These are phyloP conservation scores for Hydrozoanthus tunicans DNA, from an alignment of 64 coral and sea anemone genomes.

Conservation along the genomic window DNA sequence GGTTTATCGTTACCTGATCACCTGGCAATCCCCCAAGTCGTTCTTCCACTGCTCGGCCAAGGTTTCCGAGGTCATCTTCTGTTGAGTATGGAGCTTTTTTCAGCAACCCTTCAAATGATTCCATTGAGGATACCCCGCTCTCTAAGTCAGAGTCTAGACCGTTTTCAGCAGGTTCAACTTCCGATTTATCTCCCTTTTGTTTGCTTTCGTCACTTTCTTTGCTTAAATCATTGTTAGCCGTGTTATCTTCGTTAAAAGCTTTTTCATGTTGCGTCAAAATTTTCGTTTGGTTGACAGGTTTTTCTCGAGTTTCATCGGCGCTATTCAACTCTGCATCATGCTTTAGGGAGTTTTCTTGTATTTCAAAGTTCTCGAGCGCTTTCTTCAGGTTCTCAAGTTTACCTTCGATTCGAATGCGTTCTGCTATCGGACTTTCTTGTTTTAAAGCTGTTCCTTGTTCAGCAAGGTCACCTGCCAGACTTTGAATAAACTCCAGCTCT, in stretches of 20 bases:
- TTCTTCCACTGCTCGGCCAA: not conserved
- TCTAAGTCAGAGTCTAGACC: conserved; percentile 81
- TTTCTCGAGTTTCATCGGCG: not conserved
- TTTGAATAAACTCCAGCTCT: conserved; percentile 73
- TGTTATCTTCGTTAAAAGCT: not conserved
- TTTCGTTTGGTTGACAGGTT: not conserved
- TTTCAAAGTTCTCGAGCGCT: conserved; percentile 38
- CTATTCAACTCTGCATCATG: not conserved
- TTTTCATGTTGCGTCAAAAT: not conserved
- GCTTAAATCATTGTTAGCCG: not conserved
- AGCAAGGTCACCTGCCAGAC: conserved; percentile 52
- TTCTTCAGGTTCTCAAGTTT: conserved; percentile 59
- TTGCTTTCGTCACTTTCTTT: not conserved
- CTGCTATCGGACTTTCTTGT: conserved; percentile 42
- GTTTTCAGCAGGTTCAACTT: conserved; percentile 36
- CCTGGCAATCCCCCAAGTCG: not conserved
- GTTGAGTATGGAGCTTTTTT: conserved; percentile 45
- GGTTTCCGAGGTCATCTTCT: not conserved
- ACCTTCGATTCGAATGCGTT: conserved; percentile 52
- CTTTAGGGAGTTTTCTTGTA: conserved; percentile 1
- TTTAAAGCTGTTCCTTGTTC: conserved; percentile 32
- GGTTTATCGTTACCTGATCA: not conserved
- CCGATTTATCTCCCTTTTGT: not conserved
- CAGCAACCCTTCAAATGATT: conserved; percentile 81
- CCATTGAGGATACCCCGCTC: conserved; percentile 94